Evolutionary conservation across 1,140 invertebrate genomes (phyloP).

Genomic region (Orussus abietinus): DNA sequence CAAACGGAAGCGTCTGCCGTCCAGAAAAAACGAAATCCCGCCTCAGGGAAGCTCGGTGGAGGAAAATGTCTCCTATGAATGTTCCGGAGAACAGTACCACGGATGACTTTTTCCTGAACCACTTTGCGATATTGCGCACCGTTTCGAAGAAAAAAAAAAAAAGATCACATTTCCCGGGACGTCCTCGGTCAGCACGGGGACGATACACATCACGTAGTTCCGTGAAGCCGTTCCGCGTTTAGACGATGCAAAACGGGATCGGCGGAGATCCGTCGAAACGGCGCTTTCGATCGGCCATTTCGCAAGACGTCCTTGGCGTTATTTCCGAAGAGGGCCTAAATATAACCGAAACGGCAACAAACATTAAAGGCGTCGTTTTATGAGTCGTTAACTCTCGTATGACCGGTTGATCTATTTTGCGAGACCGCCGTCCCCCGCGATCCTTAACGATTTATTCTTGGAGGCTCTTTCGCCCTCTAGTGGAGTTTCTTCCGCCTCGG

Average conservation of each 20-base stretch:
- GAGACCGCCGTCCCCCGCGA: too few species aligned
- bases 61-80: too few species aligned
- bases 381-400: constrained; percentile 27
- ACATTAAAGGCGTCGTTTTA: constrained; percentile 25
- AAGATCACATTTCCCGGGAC: constrained; percentile 15
- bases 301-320: constrained; percentile 39
- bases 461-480: constrained; percentile 5
- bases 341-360: constrained; percentile 28
- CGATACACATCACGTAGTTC: constrained; percentile 9
- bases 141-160: constrained; percentile 1
- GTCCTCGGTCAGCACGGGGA: constrained; percentile 4
- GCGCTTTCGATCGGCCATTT: constrained; percentile 23
- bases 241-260: not conserved
- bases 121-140: too few species aligned
- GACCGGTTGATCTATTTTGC: constrained; percentile 13
- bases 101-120: too few species aligned
- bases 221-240: constrained; percentile 1
- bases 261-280: not conserved
- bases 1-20: too few species aligned
- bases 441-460: not conserved
- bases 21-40: too few species aligned
- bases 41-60: too few species aligned
- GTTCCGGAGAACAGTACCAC: too few species aligned
- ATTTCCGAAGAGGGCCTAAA: constrained; percentile 25
- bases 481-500: not conserved